phyloP scores from a whole-genome alignment of 2,797 vertebrate species.

The Myioborus melanocephalus region DNA sequence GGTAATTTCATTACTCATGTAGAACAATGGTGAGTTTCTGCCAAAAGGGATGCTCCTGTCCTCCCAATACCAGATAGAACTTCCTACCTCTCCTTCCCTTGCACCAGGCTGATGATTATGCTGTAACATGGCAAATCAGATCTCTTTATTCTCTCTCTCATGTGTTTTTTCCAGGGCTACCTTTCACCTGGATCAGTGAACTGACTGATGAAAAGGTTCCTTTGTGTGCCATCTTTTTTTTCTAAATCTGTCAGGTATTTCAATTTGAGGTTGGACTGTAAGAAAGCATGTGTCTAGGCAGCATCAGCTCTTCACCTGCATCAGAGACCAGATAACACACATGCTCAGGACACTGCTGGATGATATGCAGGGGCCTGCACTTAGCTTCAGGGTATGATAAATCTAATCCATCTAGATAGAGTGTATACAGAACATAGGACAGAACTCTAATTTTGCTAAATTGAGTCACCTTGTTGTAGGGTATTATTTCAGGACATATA shows the following conservation, averaged over 20 bases:
- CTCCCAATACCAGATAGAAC: not conserved
- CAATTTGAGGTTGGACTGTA: not conserved
- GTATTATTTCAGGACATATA: not conserved
- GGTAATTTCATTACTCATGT: not conserved
- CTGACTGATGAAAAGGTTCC: not conserved
- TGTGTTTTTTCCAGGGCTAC: not conserved
- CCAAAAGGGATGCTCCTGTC: not conserved
- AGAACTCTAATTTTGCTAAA: not conserved
- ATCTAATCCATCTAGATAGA: not conserved
- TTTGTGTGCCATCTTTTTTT: not conserved
- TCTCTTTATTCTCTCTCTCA: not conserved
- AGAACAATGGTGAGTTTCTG: not conserved
- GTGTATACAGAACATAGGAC: not conserved
- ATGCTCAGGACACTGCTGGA: fast-evolving
- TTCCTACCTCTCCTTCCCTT: not conserved
- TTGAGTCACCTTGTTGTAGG: not conserved
- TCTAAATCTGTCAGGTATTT: not conserved
- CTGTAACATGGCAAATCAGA: not conserved
- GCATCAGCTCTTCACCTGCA: not conserved
- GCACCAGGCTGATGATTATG: fast-evolving
- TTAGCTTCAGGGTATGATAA: not conserved
- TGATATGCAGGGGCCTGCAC: not conserved
- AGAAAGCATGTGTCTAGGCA: not conserved
- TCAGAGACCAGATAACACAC: fast-evolving
- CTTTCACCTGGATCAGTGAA: not conserved